Base-by-base conservation (phyloP, 1,140 invertebrate genomes). In the Prorops nasuta region DNA sequence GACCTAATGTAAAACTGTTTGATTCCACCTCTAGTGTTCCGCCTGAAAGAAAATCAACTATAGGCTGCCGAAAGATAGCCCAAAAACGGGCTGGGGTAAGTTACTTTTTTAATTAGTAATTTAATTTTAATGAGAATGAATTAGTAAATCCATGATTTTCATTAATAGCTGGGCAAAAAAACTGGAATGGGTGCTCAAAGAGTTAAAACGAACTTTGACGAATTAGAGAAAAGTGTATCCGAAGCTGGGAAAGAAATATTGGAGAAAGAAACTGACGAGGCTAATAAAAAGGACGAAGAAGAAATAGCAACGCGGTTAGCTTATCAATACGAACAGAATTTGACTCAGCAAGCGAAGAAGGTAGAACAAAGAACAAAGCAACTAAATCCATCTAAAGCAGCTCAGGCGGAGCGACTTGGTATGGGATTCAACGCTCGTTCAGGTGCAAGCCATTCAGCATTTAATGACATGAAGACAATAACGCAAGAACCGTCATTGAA, bases 121-220 rank as follows among this genome's bases (percentile, higher is more conserved):
- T 28, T 10, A 28, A 28, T 28, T 28, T 28, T 28, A 4, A 28
- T n/a, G n/a, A n/a, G n/a, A 28, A 28, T 10, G 4, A 28, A 28
- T 4, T 28, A 28, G 24, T 28, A 28, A 28, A 28, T 28, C 4
- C 24, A 28, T 28, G 10, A 28, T 18, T 3, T n/a, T 44, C 8
- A 24, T 58, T n/a, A 53, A 7, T 32, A 91, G 89, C 62, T 94
- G 48, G 92, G 92, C 0, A 96, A 94, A 67, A 96, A 92, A 73
- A 20, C 57, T 28, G 84, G 83, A 34, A 74, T 98, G n/a, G 96
- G 96, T 45, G 97, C 96, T n/a, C 95, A 94, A 45, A 92, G 92
- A 75, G 91, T 98, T 4, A 92, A 88, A 63, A 84, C 89, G 10
- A 95, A 98, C 76, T 99, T 99, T 76, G 89, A 89, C n/a, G 95